Evolutionary conservation across 1,140 invertebrate species (phyloP).

Genomic region (Aphidius gifuensis): DNA sequence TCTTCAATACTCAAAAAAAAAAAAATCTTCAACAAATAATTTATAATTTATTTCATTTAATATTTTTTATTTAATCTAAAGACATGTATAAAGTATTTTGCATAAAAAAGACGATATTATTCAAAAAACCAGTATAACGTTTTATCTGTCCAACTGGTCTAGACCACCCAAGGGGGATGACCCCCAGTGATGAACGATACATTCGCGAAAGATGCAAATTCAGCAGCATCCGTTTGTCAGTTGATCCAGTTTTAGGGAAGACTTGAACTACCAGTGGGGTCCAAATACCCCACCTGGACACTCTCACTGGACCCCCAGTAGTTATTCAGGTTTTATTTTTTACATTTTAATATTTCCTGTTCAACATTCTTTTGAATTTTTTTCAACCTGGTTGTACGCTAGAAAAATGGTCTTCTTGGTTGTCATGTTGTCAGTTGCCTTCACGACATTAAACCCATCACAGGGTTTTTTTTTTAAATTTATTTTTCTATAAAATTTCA

Average conservation of each 20-base stretch:
- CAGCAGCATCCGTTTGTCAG: slow-evolving; percentile 17
- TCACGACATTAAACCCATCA: neutral
- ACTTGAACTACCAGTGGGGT: slow-evolving; percentile 44
- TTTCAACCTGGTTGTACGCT: slow-evolving; percentile 44
- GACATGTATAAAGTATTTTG: too few relatives aligned
- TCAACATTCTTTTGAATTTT: slow-evolving; percentile 19
- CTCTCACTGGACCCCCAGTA: slow-evolving; percentile 46
- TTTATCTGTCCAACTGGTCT: slow-evolving; percentile 21
- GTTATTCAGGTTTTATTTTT: slow-evolving; percentile 44
- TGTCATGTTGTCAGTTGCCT: slow-evolving; percentile 1
- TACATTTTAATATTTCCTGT: slow-evolving; percentile 11
- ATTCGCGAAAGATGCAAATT: slow-evolving; percentile 23
- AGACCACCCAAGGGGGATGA: slow-evolving; percentile 22
- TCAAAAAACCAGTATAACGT: slow-evolving; percentile 25
- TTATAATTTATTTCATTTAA: too few relatives aligned
- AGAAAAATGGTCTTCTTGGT: slow-evolving; percentile 2
- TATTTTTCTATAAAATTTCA: too few relatives aligned
- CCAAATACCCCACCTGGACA: slow-evolving; percentile 53
- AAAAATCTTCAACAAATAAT: too few relatives aligned
- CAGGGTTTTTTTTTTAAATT: too few relatives aligned
- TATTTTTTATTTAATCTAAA: too few relatives aligned
- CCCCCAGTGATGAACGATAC: slow-evolving; percentile 3
- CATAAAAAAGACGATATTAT: too few relatives aligned
- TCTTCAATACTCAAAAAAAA: too few relatives aligned
- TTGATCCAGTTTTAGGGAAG: slow-evolving; percentile 38